Evolutionary conservation across 2,113 vertebrate genomes (phyloP), one percentile per base, ranked within the genome.

Genomic region (Nothobranchius furzeri): DNA sequence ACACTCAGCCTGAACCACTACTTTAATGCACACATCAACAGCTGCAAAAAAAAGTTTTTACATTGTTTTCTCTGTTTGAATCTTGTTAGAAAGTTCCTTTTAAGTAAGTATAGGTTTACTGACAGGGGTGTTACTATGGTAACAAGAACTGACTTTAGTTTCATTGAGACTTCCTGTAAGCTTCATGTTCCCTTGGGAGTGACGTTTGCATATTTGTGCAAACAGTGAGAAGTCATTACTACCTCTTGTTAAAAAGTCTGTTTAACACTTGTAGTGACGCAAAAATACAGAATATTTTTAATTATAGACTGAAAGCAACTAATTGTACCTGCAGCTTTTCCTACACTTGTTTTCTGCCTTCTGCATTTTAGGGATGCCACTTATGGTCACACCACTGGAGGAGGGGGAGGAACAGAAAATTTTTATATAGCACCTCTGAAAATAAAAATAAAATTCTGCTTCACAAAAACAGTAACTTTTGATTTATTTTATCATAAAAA

Each of bases 101-200:
- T 25, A 65, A 69, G 59, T 45, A 9, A 20, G 20, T 20, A 20
- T 20, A 20, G 20, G 20, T 61, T 64, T 62, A 73, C n/a, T 72
- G 40, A 47, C n/a, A 65, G 40, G 53, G 50, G 47, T 5, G 76
- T 74, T 88, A 30, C 81, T 67, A 81, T 80, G 72, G 66, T 40
- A 80, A 83, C 73, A 73, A 64, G 57, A 56, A 60, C 4, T 45
- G 54, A 60, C 30, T 74, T 55, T 14, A 46, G 47, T 64, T 63
- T 64, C 45, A 55, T 58, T 45, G 5, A 30, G 9, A 53, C 25
- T 66, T 60, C n/a, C 50, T 66, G 12, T 20, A 12, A 53, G 59
- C 17, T 13, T 64, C 14, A 51, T 54, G 12, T 45, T 42, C 2
- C 4, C 51, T 43, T 55, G 52, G 11, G 24, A 64, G 54, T 75